These are phyloP conservation scores for Tetramorium simillimum DNA, from an alignment of 1,140 invertebrate genomes.

Conservation along the genomic window DNA sequence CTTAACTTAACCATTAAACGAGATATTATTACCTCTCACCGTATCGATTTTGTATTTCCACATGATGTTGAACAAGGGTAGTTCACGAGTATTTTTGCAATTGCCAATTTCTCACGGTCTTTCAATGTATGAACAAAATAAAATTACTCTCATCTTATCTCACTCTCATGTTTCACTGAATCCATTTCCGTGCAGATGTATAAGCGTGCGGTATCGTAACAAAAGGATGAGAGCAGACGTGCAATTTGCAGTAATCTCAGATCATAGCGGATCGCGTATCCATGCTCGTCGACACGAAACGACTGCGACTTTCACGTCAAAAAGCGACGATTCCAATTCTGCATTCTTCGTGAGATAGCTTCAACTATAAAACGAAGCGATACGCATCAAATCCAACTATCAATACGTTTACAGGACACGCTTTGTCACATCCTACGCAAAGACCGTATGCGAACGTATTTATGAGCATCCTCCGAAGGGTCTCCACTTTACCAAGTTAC, in stretches of 20 bases:
- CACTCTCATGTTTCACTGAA: conserved; percentile 1
- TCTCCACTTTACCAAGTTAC: conserved; percentile 80
- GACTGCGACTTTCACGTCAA: conserved; percentile 11
- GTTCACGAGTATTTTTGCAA: conserved; percentile 28
- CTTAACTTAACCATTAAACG: conserved; percentile 49
- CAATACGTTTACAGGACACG: conserved; percentile 59
- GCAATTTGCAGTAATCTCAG: conserved; percentile 70
- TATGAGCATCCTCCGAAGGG: conserved; percentile 81
- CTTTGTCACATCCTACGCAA: conserved; percentile 55
- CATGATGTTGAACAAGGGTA: neutral
- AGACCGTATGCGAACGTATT: conserved; percentile 57
- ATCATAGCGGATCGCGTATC: conserved; percentile 49
- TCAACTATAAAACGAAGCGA: neutral
- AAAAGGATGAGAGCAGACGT: conserved; percentile 44
- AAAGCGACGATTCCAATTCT: conserved; percentile 3
- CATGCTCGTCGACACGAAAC: conserved; percentile 38
- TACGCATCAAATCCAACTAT: conserved; percentile 34
- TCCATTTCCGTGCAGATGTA: neutral
- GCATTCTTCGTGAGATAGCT: conserved; percentile 26
- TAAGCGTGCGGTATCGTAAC: neutral
- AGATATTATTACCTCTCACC: conserved; percentile 40
- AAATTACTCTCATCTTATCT: conserved; percentile 46
- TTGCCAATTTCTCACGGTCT: conserved; percentile 20
- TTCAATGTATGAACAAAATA: neutral
- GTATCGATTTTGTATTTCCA: conserved; percentile 43